These are phyloP conservation scores for Agapetus fuscipes DNA, from an alignment of 2,888 invertebrate species.

Conservation along the genomic window DNA sequence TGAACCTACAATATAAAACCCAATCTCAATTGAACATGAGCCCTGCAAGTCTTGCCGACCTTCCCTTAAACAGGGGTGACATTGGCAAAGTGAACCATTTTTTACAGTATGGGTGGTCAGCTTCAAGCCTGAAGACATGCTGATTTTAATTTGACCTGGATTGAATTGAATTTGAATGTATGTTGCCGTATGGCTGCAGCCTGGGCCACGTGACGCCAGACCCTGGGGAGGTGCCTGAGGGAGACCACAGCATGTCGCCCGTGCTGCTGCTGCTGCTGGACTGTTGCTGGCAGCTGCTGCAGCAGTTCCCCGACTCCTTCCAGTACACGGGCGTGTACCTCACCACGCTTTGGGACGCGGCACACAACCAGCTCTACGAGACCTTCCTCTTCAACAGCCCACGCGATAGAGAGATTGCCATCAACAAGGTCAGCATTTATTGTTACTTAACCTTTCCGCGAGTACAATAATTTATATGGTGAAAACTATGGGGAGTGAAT, in stretches of 20 bases:
- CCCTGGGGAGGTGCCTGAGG: constrained; percentile 33
- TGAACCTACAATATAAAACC: too few species aligned
- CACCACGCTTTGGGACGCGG: constrained; percentile 84
- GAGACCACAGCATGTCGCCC: constrained; percentile 54
- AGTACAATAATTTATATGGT: background rate
- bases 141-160: too few species aligned
- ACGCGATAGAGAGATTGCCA: constrained; percentile 61
- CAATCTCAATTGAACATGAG: too few species aligned
- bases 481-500: background rate
- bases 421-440: constrained; percentile 44
- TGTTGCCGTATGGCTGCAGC: too few species aligned
- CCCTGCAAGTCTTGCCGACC: too few species aligned
- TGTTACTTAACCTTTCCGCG: too few species aligned
- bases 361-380: constrained; percentile 80
- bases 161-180: too few species aligned
- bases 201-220: constrained; percentile 58
- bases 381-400: constrained; percentile 89
- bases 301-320: constrained; percentile 82
- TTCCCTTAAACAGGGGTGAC: too few species aligned
- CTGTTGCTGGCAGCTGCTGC: constrained; percentile 84
- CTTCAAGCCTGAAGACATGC: too few species aligned
- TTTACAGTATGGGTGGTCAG: too few species aligned
- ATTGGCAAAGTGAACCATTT: too few species aligned
- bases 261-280: constrained; percentile 87
- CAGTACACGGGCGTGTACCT: constrained; percentile 90